Base-by-base conservation (phyloP, 2,888 invertebrate genomes). In the Spodoptera littoralis region DNA sequence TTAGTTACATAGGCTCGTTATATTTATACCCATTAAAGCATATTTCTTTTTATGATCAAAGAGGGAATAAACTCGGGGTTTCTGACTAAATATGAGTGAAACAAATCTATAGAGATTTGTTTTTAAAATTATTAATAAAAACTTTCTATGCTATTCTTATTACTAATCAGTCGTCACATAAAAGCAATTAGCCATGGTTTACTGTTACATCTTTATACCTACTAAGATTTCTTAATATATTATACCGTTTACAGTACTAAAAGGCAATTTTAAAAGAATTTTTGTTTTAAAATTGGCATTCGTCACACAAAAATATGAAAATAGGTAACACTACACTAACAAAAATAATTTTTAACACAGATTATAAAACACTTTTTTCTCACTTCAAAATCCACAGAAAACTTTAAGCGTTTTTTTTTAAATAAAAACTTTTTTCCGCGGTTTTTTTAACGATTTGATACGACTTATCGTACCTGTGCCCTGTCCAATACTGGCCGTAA, bases 381-480 rank as follows among this genome's bases (percentile, higher is more conserved):
- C 62, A 71, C 66, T 22, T 0, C 36, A 52, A 61, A 60, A 44
- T 42, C 8, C 12, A 46, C 43, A 36, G 0, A n/a, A 13, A 18
- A n/a, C 13, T 30, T 13, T 1, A 5, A n/a, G 11, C 3, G 0
- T 22, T 22, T 53, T 67, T 54, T n/a, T 5, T 12, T 44, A 47
- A 70, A 54, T 30, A 5, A 22, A 53, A 41, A 22, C 9, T 44
- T 58, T 55, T 62, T 43, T n/a, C n/a, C 48, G 11, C n/a, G 13
- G 52, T 55, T 30, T 27, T 43, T 13, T 3, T n/a, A 43, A 8
- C 42, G 0, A 30, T 49, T 51, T 30, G 52, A 75, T 68, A 74
- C 84, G 79, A 72, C 79, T 68, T 75, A 67, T 75, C 84, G 76
- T 78, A 74, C 49, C 70, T 79, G 66, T 60, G 76, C 63, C 63